Conservation (phyloP, 2,797 vertebrate genomes). For the Labroides dimidiatus region DNA sequence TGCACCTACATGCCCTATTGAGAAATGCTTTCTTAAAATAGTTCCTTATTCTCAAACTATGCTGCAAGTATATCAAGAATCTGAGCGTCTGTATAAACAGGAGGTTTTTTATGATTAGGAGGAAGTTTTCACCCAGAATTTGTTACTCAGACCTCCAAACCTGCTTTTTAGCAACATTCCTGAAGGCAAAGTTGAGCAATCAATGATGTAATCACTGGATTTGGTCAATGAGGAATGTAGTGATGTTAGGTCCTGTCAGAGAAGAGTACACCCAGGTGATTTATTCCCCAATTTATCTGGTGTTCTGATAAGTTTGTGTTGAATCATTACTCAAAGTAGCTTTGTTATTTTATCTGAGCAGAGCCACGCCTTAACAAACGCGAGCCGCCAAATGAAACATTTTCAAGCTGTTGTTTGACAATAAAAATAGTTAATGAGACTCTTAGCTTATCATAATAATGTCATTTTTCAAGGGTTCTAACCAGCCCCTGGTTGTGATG, state of each 20-base stretch:
- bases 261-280: not conserved
- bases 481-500: no score
- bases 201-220: not conserved
- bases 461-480: no score
- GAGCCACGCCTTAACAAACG: not conserved
- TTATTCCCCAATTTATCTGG: fast-evolving
- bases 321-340: not conserved
- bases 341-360: not conserved
- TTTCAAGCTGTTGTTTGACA: no score
- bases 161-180: not conserved
- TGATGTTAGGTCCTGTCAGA: not conserved
- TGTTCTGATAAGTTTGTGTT: not conserved
- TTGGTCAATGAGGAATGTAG: not conserved
- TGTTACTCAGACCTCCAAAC: not conserved
- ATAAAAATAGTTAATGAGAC: no score
- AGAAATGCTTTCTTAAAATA: not conserved
- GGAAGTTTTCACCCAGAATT: not conserved
- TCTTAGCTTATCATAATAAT: no score
- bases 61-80: not conserved
- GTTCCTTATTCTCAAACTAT: not conserved
- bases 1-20: not conserved
- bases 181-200: not conserved
- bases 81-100: not conserved
- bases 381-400: no score
- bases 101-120: not conserved